phyloP scores from a whole-genome alignment of 2,888 invertebrate species.

The Lycaena phlaeas region DNA sequence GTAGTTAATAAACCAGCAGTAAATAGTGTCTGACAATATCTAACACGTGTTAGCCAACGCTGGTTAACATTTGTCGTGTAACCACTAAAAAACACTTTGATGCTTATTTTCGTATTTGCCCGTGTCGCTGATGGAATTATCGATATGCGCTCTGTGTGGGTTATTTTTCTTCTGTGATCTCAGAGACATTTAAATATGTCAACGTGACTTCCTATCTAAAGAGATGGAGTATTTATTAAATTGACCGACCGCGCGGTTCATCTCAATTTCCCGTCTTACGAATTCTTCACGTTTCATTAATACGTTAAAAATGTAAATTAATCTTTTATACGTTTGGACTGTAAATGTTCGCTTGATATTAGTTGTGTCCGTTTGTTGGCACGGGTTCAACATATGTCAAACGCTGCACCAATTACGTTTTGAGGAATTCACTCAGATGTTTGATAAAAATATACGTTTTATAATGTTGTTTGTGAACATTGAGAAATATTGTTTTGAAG shows the following conservation, averaged over 20 bases:
- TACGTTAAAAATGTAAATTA: conserved; percentile 9
- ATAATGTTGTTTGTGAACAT: too few species aligned
- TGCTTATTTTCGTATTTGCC: conserved; percentile 69
- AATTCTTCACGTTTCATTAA: conserved; percentile 17
- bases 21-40: conserved; percentile 69
- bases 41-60: conserved; percentile 64
- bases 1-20: conserved; percentile 60
- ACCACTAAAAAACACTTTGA: conserved; percentile 68
- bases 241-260: conserved; percentile 25
- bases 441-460: too few species aligned
- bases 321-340: conserved; percentile 4
- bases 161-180: conserved; percentile 45
- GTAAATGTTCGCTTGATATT: background rate
- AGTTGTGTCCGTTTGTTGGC: conserved; percentile 1
- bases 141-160: conserved; percentile 62
- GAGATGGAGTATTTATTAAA: conserved; percentile 49
- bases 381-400: background rate
- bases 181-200: conserved; percentile 65
- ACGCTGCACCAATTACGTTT: conserved; percentile 1
- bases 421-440: background rate
- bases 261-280: conserved; percentile 24
- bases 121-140: conserved; percentile 62
- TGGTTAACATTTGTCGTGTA: conserved; percentile 63
- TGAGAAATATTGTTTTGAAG: too few species aligned
- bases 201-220: conserved; percentile 60